Evolutionary conservation across 2,797 vertebrate genomes (phyloP), one percentile per base, ranked within the genome.

Genomic region (Geotria australis): DNA sequence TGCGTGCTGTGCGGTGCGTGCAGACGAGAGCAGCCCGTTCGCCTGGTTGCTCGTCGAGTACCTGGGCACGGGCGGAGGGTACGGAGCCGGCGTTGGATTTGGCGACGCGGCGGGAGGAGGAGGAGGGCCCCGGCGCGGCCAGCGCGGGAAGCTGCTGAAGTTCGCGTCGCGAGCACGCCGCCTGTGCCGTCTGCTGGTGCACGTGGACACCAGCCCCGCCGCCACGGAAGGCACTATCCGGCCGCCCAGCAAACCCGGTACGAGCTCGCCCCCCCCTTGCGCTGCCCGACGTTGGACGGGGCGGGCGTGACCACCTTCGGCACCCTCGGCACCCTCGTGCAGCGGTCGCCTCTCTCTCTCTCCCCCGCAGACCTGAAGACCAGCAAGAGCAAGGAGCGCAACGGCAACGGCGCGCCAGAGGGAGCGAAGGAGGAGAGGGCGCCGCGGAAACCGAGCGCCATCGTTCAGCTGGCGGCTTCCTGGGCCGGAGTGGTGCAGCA

Each of bases 151-250:
- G 24, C 38, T 24, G 24, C 24, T 38, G 24, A 24, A 38, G 24
- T 38, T 38, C 24, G 24, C 24, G 38, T 82, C 79, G 53, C 68
- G 73, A 1, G 82, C 88, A 56, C 74, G 85, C 2, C 70, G 74
- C 15, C 79, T 95, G 63, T 84, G 78, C 2, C 80, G 76, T 64
- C 72, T 86, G 48, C 70, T 88, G 64, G 80, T 85, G 2, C 88
- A 89, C 0, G 80, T 85, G 65, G 85, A 89, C 68, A 74, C 75
- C 1, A 74, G 73, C 57, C 66, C 13, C 10, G 10, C 38, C 11
- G 13, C 67, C 65, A 63, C 65, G 66, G 49, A 53, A 24, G n/a
- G n/a, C 24, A 38, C 24, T 24, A 38, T 38, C 8, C 12, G 24
- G 49, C 12, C 49, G 12, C 49, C 49, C 49, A n/a, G 49, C 49